phyloP scores from a whole-genome alignment of 30 jellyfish, hydroid and myxozoan species.

The Aurelia coerulea region DNA sequence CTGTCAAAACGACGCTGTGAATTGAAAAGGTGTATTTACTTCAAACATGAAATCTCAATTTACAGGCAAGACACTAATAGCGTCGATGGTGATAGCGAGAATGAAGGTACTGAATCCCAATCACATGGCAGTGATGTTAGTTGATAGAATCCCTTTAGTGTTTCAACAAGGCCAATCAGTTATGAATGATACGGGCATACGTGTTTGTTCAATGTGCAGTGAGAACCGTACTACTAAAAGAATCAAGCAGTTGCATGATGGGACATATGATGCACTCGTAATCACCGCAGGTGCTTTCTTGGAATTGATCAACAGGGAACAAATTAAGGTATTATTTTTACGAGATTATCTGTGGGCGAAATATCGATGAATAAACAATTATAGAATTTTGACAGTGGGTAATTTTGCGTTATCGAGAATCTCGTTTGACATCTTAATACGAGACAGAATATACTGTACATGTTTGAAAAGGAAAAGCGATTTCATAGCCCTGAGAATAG shows the following conservation, averaged over 20 bases:
- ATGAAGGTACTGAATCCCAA: slow-evolving; percentile 66
- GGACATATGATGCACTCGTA: slow-evolving; percentile 78
- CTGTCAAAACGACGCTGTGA: background rate
- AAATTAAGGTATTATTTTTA: slow-evolving; percentile 17
- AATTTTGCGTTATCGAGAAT: too few species aligned
- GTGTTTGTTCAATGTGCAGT: slow-evolving; percentile 77
- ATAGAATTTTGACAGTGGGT: too few species aligned
- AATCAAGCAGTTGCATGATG: slow-evolving; percentile 63
- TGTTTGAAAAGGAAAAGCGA: too few species aligned
- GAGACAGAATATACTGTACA: too few species aligned
- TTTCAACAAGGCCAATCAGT: slow-evolving; percentile 83
- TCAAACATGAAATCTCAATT: background rate
- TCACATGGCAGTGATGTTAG: slow-evolving; percentile 80
- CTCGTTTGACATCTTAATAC: too few species aligned
- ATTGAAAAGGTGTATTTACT: background rate
- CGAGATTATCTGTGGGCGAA: background rate
- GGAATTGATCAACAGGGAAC: slow-evolving; percentile 65
- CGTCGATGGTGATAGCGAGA: slow-evolving; percentile 84
- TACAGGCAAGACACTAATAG: slow-evolving; percentile 76
- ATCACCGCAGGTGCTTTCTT: slow-evolving; percentile 84
- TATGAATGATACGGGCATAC: slow-evolving; percentile 65
- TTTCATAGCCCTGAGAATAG: too few species aligned
- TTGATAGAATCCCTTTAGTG: slow-evolving; percentile 82
- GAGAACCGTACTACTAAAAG: slow-evolving; percentile 71
- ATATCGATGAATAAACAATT: too few species aligned